These are phyloP conservation scores for Monodelphis domestica DNA, from an alignment of 2,797 vertebrate genomes.

Conservation along the genomic window DNA sequence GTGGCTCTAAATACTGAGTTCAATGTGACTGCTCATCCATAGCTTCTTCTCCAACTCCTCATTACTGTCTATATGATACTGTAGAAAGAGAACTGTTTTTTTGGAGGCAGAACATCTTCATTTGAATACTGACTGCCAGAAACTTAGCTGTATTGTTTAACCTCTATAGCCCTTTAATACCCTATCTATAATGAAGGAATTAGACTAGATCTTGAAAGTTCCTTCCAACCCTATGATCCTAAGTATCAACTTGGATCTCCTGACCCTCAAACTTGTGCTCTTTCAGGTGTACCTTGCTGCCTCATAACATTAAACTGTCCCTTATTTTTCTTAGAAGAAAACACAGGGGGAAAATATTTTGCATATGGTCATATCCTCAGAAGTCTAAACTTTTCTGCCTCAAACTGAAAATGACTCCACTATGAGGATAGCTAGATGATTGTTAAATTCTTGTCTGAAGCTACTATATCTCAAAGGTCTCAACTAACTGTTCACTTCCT, in stretches of 20 bases:
- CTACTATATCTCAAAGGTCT: not conserved
- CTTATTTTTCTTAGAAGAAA: not conserved
- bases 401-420: not conserved
- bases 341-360: not conserved
- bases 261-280: not conserved
- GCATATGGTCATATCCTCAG: not conserved
- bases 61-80: not conserved
- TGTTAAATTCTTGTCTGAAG: not conserved
- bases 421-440: not conserved
- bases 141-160: not conserved
- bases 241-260: not conserved
- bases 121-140: not conserved
- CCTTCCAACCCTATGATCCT: not conserved
- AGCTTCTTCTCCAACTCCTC: not conserved
- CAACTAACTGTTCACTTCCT: not conserved
- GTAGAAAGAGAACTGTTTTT: not conserved
- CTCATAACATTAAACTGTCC: not conserved
- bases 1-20: not conserved
- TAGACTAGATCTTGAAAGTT: not conserved
- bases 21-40: not conserved
- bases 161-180: not conserved
- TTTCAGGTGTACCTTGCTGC: not conserved
- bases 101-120: not conserved
- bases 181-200: not conserved
- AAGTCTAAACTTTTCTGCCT: not conserved